A percentile compares a stretch with the other conserved stretches of the same genome.
These are phyloP conservation scores for Mesorhabditis sp. DNA, from an alignment of 2,888 invertebrate species.

Conservation along the genomic window DNA sequence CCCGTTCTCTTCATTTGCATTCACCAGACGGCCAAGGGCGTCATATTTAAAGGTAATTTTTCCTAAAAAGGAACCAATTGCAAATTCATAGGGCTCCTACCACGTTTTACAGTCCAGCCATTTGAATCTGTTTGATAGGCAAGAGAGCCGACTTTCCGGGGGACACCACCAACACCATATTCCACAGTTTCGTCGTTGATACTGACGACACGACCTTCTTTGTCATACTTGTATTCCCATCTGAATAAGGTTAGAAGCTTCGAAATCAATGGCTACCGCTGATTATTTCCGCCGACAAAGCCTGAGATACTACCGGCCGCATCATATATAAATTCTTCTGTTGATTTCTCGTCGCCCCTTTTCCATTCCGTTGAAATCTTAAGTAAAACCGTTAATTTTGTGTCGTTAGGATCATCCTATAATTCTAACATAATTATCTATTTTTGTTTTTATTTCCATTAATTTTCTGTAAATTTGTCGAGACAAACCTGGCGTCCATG, in stretches of 20 bases:
- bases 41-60: slow-evolving; percentile 17
- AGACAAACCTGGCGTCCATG: too few species aligned
- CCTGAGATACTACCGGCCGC: neutral
- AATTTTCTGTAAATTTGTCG: too few species aligned
- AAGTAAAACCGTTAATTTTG: neutral
- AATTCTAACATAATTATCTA: too few species aligned
- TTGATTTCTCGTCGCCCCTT: neutral
- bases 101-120: slow-evolving; percentile 1
- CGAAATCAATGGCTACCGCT: neutral
- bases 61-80: slow-evolving; percentile 14
- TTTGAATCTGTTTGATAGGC: neutral
- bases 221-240: slow-evolving; percentile 19
- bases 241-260: neutral
- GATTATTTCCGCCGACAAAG: neutral
- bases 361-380: slow-evolving; percentile 4
- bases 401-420: too few species aligned
- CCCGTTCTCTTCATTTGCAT: slow-evolving; percentile 9
- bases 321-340: neutral
- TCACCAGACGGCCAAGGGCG: slow-evolving; percentile 17
- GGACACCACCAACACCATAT: slow-evolving; percentile 29
- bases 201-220: slow-evolving; percentile 22
- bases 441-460: too few species aligned
- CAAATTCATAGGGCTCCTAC: neutral
- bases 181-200: slow-evolving; percentile 27
- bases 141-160: slow-evolving; percentile 16